Conservation (phyloP, 2,113 vertebrate genomes). For the Cavia porcellus region DNA sequence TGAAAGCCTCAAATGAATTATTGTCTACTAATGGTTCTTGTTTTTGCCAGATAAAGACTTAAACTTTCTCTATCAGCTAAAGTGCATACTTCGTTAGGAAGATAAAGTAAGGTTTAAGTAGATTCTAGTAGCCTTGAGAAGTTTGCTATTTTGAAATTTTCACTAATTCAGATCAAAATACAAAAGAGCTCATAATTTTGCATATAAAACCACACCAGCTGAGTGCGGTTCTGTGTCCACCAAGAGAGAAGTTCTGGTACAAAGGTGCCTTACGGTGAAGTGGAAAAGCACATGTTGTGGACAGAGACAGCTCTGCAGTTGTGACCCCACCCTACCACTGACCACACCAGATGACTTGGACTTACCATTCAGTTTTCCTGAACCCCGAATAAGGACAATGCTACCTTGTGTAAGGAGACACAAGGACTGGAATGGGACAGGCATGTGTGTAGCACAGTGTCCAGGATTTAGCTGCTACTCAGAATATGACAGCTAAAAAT, state of each 20-base stretch:
- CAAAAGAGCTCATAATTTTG: neutral
- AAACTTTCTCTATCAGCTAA: conserved; percentile 40
- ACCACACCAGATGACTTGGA: neutral
- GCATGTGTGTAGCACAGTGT: neutral
- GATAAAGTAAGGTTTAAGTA: conserved; percentile 9
- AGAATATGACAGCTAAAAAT: neutral
- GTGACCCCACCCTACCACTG: neutral
- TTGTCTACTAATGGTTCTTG: neutral
- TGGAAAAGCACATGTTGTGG: neutral
- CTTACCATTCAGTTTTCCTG: neutral
- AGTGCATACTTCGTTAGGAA: conserved; percentile 9
- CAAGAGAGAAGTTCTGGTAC: neutral
- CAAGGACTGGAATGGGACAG: neutral
- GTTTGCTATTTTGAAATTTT: conserved; percentile 39
- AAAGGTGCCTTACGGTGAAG: neutral
- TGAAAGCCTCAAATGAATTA: neutral
- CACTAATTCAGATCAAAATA: neutral
- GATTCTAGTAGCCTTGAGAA: neutral
- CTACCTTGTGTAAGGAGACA: neutral
- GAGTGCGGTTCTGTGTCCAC: neutral
- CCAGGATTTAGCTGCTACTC: conserved; percentile 21
- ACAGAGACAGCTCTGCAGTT: neutral
- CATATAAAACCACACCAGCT: neutral
- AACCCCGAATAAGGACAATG: neutral
- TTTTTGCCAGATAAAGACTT: conserved; percentile 28